Evolutionary conservation across 2,797 vertebrate species (phyloP).

Genomic region (Gymnothorax javanicus): DNA sequence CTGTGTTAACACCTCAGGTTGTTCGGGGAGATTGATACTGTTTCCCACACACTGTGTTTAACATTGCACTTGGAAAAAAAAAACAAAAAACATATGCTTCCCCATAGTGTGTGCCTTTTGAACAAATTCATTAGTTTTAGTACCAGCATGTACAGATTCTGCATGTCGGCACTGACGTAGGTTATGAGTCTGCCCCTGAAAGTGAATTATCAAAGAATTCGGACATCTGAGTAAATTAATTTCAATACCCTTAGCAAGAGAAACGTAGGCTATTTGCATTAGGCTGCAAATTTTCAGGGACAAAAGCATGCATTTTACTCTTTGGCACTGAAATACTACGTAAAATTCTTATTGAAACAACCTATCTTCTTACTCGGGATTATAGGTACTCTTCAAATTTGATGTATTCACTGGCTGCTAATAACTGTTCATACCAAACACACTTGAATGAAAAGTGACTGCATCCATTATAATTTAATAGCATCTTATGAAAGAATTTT

Average conservation of each 20-base stretch:
- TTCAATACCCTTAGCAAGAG: no score
- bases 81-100: not conserved
- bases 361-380: constrained; percentile 13
- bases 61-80: not conserved
- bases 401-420: not conserved
- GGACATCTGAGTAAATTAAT: no score
- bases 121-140: not conserved
- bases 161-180: not conserved
- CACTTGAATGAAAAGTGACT: constrained; percentile 42
- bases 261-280: no score
- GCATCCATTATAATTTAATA: constrained; percentile 61
- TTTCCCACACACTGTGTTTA: not conserved
- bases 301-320: no score
- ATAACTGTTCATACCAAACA: constrained; percentile 51
- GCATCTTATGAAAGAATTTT: constrained; percentile 54
- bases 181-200: not conserved
- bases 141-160: not conserved
- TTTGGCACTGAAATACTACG: no score
- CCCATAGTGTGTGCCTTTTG: not conserved
- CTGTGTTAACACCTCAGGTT: not conserved
- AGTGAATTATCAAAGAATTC: no score
- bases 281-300: no score
- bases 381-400: not conserved
- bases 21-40: not conserved
- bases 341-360: not conserved